A percentile compares a stretch with the other conserved stretches of the same genome.
Conservation (phyloP, 2,888 invertebrate species). For the Trachelus tabidus region DNA sequence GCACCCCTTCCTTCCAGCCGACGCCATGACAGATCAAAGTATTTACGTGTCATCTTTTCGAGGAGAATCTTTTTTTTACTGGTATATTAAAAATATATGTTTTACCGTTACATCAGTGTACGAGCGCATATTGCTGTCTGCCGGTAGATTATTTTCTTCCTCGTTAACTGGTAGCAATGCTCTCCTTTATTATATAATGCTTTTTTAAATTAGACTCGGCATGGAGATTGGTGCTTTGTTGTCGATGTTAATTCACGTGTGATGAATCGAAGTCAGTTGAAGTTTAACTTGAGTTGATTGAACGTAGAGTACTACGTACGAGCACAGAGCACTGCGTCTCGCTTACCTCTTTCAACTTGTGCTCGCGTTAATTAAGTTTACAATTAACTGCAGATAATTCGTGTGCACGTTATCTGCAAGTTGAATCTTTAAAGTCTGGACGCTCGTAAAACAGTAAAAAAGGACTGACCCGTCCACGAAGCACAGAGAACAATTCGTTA, state of each 20-base stretch:
- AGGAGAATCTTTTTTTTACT: not conserved
- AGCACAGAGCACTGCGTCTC: too few relatives aligned
- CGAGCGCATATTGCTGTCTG: not conserved
- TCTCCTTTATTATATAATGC: not conserved
- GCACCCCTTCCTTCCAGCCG: not conserved
- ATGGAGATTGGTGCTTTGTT: not conserved
- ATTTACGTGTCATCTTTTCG: conserved; percentile 12
- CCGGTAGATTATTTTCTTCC: not conserved
- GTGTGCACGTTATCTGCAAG: conserved; percentile 41
- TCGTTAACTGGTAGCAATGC: not conserved
- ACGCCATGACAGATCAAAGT: conserved; percentile 3
- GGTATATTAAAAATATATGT: conserved; percentile 11
- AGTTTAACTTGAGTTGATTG: not conserved
- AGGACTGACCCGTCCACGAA: not conserved
- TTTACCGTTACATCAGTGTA: conserved; percentile 5
- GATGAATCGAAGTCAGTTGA: not conserved
- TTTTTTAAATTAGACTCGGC: not conserved
- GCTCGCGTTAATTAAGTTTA: conserved; percentile 44
- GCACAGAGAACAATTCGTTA: conserved; percentile 40
- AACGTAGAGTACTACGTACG: not conserved
- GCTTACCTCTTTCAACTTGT: not conserved
- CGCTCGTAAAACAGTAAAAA: not conserved
- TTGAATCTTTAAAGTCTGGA: conserved; percentile 33
- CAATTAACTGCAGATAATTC: conserved; percentile 56
- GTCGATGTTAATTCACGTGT: not conserved